Evolutionary conservation across 2,113 vertebrate genomes (phyloP).

Genomic region (Chaetops frenatus): DNA sequence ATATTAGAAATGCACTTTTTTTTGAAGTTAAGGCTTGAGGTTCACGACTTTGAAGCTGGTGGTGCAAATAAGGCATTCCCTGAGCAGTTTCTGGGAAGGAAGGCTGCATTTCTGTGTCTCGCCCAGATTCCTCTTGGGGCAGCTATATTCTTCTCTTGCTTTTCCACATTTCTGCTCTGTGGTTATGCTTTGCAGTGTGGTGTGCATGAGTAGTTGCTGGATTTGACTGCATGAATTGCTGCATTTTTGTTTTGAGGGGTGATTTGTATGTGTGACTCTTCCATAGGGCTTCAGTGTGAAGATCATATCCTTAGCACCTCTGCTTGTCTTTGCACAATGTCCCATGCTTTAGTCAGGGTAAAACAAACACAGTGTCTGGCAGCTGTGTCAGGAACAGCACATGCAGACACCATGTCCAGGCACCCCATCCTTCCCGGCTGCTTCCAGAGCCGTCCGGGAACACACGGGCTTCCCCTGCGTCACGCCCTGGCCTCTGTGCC

Average conservation of each 20-base stretch:
- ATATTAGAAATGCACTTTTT: not conserved
- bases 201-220: not conserved
- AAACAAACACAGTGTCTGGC: not conserved
- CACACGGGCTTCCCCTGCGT: not conserved
- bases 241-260: not conserved
- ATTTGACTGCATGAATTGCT: not conserved
- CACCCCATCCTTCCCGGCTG: not conserved
- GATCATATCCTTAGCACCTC: not conserved
- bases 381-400: not conserved
- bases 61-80: not conserved
- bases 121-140: not conserved
- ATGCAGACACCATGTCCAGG: not conserved
- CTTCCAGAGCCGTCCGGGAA: not conserved
- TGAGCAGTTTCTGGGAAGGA: not conserved
- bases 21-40: not conserved
- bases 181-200: not conserved
- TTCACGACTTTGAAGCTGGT: not conserved
- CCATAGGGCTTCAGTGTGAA: not conserved
- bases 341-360: not conserved
- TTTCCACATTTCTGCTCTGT: not conserved
- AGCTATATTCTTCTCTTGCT: not conserved
- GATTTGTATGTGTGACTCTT: not conserved
- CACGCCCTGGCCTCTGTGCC: not conserved
- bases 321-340: not conserved
- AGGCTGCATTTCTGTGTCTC: not conserved